Evolutionary conservation across 37 sponge, comb jelly and placozoan species (phyloP).

Genomic region (Dysidea cf. avara): DNA sequence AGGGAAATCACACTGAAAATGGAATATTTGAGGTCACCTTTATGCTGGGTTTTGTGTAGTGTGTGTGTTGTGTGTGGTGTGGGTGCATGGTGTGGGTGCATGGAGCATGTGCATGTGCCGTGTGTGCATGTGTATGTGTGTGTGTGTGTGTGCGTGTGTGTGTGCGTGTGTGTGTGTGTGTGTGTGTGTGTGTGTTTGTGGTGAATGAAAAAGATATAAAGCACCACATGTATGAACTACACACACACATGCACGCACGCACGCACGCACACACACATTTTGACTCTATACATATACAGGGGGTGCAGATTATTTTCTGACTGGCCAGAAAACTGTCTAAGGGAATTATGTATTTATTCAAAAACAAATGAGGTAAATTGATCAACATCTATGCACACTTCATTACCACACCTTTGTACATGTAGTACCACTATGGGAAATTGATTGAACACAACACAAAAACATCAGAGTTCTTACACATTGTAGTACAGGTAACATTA

Average conservation of each 20-base stretch:
- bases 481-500: constrained; percentile 35
- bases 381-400: not conserved
- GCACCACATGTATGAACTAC: not conserved
- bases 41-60: too few species aligned
- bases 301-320: constrained; percentile 14
- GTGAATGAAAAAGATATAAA: not conserved
- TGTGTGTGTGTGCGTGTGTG: too few species aligned
- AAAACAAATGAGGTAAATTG: not conserved
- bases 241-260: too few species aligned
- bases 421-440: constrained; percentile 9
- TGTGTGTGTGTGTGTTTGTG: too few species aligned
- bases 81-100: too few species aligned
- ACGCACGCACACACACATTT: too few species aligned
- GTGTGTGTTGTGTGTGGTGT: too few species aligned
- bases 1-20: constrained; percentile 22
- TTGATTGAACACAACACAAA: constrained; percentile 15
- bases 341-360: not conserved
- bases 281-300: constrained; percentile 12
- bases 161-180: too few species aligned
- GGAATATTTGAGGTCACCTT: constrained; percentile 42
- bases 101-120: too few species aligned
- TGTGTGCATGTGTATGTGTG: too few species aligned
- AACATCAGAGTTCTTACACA: constrained; percentile 51
- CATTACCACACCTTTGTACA: not conserved
- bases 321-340: constrained; percentile 40